Evolutionary conservation across 1,140 invertebrate species (phyloP), one percentile per base, ranked within the genome.

Genomic region (Cecropterus lyciades): DNA sequence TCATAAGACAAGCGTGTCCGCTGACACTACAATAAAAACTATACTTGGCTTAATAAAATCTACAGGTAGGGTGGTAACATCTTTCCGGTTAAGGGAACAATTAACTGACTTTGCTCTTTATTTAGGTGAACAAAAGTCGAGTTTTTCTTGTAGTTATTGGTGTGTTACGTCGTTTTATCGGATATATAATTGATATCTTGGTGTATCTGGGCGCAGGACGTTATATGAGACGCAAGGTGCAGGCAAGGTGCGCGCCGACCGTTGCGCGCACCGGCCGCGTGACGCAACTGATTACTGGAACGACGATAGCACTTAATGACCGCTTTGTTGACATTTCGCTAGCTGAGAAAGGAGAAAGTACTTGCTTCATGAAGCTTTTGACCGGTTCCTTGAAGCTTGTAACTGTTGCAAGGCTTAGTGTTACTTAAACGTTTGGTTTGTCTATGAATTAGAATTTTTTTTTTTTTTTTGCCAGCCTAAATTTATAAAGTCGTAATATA

Each of bases 41-140:
- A n/a, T n/a, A n/a, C 60, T 69, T 72, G 65, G 72, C 77, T 80
- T 83, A 84, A 89, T 84, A 84, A 85, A 89, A 86, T 85, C 79
- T 79, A 84, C 76, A 78, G 77, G 79, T 81, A 78, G 84, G 84
- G 85, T 82, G 73, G 73, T 70, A 69, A 69, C 62, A 65, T 72
- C 62, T 67, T 75, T 73, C 67, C 69, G 69, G 69, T 70, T 40
- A 24, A 7, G n/a, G n/a, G n/a, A 10, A 10, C 0, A 66, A 64
- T 65, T 51, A 6, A 33, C n/a, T n/a, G n/a, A n/a, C n/a, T n/a
- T n/a, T n/a, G n/a, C n/a, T 66, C 70, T 42, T 53, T 74, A 52
- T 17, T 0, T 0, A 8, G 3, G 27, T 8, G 27, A 3, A 7
- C 27, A 8, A 30, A 30, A n/a, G 11, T 37, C 4, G 10, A 11